phyloP scores from a whole-genome alignment of 2,888 invertebrate genomes.

The Bruchidius siliquastri region DNA sequence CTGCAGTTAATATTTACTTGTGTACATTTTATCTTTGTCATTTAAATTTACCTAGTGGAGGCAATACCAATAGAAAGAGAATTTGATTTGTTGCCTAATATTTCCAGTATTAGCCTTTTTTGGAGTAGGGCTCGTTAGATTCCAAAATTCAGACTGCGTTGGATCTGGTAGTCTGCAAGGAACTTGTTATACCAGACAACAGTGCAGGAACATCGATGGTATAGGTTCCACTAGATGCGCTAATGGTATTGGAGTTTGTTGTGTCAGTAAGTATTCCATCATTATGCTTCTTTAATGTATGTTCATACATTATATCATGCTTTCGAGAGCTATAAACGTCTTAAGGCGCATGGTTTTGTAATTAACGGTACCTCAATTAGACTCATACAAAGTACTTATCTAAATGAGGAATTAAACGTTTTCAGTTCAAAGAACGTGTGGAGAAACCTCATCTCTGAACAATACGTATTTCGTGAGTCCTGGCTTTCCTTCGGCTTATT shows the following conservation, averaged over 20 bases:
- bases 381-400: no score
- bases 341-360: no score
- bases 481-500: constrained; percentile 66
- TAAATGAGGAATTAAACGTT: constrained; percentile 20
- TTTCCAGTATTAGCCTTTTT: constrained; percentile 10
- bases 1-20: no score
- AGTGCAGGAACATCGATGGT: constrained; percentile 68
- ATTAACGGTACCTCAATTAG: no score
- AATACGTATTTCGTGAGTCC: constrained; percentile 82
- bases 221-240: constrained; percentile 69
- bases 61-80: no score
- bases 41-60: no score
- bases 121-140: constrained; percentile 58
- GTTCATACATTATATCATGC: no score
- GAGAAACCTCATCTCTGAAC: constrained; percentile 64
- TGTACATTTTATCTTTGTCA: no score
- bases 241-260: constrained; percentile 69
- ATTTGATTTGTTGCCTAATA: no score
- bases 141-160: constrained; percentile 64
- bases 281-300: no score
- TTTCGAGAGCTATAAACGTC: no score
- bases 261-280: constrained; percentile 61
- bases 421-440: constrained; percentile 70
- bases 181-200: constrained; percentile 68
- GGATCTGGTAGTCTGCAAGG: constrained; percentile 64